These are phyloP conservation scores for Felis chaus DNA, from an alignment of 2,113 vertebrate species.

Conservation along the genomic window DNA sequence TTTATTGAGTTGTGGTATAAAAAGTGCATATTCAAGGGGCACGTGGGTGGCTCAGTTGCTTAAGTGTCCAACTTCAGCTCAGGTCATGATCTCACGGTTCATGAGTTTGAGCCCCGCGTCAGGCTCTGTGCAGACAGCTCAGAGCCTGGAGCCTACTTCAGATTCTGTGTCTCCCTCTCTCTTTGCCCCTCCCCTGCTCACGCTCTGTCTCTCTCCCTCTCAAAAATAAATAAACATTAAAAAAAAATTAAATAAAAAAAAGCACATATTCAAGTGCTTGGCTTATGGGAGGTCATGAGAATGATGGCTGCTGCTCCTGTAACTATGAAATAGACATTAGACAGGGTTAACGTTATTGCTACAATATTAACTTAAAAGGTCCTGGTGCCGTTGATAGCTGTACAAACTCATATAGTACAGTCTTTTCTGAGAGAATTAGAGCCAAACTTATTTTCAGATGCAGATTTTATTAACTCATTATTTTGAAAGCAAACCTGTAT, in stretches of 20 bases:
- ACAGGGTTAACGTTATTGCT: background rate
- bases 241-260: background rate
- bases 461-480: constrained; percentile 19
- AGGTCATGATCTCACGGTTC: no score
- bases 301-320: background rate
- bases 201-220: no score
- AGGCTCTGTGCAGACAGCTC: no score
- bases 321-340: background rate
- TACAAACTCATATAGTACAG: background rate
- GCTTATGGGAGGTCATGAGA: background rate
- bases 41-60: no score
- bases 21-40: background rate
- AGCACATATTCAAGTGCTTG: background rate
- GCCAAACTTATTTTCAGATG: background rate
- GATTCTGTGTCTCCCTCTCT: no score
- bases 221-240: no score
- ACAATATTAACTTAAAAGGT: background rate
- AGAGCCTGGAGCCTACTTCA: no score
- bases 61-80: no score
- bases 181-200: no score
- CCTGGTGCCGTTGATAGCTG: background rate
- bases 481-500: constrained; percentile 41
- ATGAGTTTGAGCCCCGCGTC: no score
- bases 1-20: background rate
- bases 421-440: background rate